Conservation (phyloP, 2,888 invertebrate species). For the Mesochorus sp. region DNA sequence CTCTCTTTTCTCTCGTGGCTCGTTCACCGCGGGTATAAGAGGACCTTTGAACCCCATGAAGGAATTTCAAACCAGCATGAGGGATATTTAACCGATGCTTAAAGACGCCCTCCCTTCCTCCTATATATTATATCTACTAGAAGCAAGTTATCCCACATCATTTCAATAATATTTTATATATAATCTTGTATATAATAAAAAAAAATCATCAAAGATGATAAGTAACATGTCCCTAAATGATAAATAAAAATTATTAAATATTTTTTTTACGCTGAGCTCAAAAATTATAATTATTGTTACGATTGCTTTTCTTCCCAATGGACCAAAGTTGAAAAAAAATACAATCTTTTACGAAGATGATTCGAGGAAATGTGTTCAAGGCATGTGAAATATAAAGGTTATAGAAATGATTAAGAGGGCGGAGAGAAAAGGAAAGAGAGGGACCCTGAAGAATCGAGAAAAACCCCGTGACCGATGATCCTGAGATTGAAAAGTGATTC, state of each 20-base stretch:
- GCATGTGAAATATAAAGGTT: not conserved
- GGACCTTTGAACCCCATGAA: constrained; percentile 74
- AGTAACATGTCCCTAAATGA: too few species aligned
- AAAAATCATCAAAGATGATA: too few species aligned
- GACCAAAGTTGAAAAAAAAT: too few species aligned
- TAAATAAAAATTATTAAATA: too few species aligned
- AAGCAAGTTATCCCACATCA: too few species aligned
- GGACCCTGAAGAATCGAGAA: constrained; percentile 16
- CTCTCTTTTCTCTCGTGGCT: too few species aligned
- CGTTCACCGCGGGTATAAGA: constrained; percentile 41
- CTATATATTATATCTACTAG: too few species aligned
- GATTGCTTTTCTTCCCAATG: too few species aligned
- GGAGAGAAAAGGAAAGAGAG: not conserved
- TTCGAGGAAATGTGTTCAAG: not conserved
- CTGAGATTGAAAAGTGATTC: constrained; percentile 42
- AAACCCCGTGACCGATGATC: constrained; percentile 7
- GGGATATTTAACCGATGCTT: constrained; percentile 43
- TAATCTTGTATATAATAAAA: too few species aligned
- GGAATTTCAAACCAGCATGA: constrained; percentile 70
- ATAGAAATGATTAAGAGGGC: not conserved
- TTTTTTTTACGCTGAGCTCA: too few species aligned
- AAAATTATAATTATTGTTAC: too few species aligned
- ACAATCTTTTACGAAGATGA: not conserved
- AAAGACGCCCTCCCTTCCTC: constrained; percentile 7
- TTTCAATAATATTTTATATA: too few species aligned